phyloP scores from a whole-genome alignment of 2,113 vertebrate genomes.

The Mustela lutreola region DNA sequence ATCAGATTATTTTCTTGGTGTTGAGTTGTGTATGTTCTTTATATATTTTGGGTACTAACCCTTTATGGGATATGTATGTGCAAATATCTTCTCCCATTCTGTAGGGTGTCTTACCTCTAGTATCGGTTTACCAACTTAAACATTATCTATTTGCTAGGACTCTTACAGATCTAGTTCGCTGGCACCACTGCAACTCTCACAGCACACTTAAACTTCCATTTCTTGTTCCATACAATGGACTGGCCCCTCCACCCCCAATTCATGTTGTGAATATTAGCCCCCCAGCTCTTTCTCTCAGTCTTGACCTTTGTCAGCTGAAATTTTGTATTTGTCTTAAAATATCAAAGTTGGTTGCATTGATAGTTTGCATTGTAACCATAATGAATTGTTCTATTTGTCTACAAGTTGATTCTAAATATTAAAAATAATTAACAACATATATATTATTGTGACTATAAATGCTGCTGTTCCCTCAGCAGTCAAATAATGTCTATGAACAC shows the following conservation, averaged over 20 bases:
- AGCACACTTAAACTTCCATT: background rate
- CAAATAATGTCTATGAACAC: background rate
- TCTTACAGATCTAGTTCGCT: background rate
- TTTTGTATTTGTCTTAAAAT: background rate
- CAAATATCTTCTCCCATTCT: too few relatives aligned
- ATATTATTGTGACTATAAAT: background rate
- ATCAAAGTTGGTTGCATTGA: background rate
- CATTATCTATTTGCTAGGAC: background rate
- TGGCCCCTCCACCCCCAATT: background rate
- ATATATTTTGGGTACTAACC: too few relatives aligned
- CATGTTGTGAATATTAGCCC: background rate
- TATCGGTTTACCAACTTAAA: background rate
- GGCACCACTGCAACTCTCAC: background rate
- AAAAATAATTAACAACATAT: background rate
- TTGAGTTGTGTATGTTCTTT: too few relatives aligned
- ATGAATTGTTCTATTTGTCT: background rate
- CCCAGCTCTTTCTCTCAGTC: background rate
- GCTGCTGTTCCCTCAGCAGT: background rate
- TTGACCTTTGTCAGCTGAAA: background rate
- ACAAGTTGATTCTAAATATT: background rate
- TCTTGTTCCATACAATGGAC: background rate
- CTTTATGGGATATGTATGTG: too few relatives aligned
- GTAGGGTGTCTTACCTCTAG: background rate
- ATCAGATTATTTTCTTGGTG: too few relatives aligned
- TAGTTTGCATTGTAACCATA: background rate